Evolutionary conservation across 1,140 invertebrate genomes (phyloP).

Genomic region (Micrasema minimum): DNA sequence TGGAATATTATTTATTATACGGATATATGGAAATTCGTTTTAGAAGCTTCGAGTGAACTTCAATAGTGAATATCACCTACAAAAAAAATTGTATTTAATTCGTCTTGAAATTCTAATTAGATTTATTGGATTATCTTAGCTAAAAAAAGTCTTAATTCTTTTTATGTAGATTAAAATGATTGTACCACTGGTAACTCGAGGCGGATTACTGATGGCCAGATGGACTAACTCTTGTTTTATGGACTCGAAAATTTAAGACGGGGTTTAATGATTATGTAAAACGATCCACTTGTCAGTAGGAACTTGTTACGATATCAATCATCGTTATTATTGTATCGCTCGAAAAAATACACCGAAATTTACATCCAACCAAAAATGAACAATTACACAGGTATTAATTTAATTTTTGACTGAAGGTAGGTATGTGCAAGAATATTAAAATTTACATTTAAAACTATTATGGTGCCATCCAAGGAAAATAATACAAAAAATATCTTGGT

Average conservation of each 20-base stretch:
- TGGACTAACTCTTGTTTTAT: slow-evolving; percentile 40
- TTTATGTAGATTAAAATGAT: not conserved
- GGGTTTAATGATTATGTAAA: slow-evolving; percentile 54
- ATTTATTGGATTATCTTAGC: no score
- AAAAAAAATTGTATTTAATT: no score
- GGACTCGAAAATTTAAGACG: slow-evolving; percentile 48
- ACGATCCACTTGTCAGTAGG: slow-evolving; percentile 53
- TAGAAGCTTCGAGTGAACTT: slow-evolving; percentile 9
- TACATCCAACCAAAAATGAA: not conserved
- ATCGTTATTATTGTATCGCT: slow-evolving; percentile 47
- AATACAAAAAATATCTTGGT: no score
- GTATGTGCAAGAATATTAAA: no score
- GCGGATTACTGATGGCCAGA: not conserved
- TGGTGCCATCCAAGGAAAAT: no score
- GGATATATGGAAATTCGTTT: slow-evolving; percentile 18
- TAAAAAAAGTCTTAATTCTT: no score
- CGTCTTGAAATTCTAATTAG: no score
- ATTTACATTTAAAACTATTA: no score
- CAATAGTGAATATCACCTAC: not conserved
- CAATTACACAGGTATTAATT: not conserved
- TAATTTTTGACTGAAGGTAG: no score
- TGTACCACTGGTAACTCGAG: not conserved
- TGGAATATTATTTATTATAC: slow-evolving; percentile 8
- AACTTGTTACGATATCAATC: slow-evolving; percentile 54
- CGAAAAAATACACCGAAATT: slow-evolving; percentile 29